Evolutionary conservation across 2,113 vertebrate species (phyloP).

Genomic region (Sinosuthora webbiana): DNA sequence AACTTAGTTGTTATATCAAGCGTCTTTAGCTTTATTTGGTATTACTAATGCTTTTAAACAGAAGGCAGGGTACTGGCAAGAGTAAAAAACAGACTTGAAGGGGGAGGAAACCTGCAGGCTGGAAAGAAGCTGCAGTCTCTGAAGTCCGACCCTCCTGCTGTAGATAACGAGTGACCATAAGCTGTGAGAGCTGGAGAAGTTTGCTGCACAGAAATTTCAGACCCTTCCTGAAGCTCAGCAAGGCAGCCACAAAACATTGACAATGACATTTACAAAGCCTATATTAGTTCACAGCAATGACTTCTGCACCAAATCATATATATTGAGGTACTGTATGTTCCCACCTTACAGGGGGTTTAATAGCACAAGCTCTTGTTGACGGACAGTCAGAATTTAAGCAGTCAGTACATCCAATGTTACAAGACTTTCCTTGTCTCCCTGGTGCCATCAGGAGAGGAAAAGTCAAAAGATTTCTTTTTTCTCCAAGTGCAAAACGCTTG

Average conservation of each 20-base stretch:
- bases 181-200: neutral
- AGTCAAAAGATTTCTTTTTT: neutral
- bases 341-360: neutral
- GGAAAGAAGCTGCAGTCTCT: constrained; percentile 24
- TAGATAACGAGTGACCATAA: constrained; percentile 5
- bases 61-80: constrained; percentile 66
- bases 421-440: neutral
- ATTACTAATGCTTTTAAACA: constrained; percentile 70
- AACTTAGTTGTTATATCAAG: constrained; percentile 72
- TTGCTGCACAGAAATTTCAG: neutral
- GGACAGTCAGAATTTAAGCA: neutral
- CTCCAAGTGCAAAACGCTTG: neutral
- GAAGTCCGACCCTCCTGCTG: constrained; percentile 18
- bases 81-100: constrained; percentile 59
- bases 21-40: constrained; percentile 72
- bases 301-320: neutral
- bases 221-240: neutral
- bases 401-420: neutral
- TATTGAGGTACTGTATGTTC: neutral
- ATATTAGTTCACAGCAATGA: neutral
- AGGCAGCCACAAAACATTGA: neutral
- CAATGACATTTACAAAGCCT: neutral
- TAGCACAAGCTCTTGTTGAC: neutral
- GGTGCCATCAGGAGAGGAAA: neutral
- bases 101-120: constrained; percentile 51